Conservation (phyloP, 2,888 invertebrate species). For the Sipha maydis region DNA sequence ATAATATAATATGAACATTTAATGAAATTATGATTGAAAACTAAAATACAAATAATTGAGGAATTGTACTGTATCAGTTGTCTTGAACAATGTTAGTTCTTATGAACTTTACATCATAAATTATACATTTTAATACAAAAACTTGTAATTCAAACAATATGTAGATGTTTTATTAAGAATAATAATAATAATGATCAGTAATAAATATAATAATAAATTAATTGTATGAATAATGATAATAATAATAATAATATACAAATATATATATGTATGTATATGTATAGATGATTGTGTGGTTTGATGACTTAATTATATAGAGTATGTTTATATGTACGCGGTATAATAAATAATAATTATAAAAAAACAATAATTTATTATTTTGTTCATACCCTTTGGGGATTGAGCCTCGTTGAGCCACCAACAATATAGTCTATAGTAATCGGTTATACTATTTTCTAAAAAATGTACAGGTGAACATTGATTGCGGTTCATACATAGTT, state of each 20-base stretch:
- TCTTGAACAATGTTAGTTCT: not conserved
- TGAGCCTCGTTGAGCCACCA: no score
- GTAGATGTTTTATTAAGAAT: conserved; percentile 36
- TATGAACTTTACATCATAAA: not conserved
- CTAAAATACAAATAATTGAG: not conserved
- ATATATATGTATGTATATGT: not conserved
- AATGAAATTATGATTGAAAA: not conserved
- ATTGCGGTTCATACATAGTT: not conserved
- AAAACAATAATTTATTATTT: not conserved
- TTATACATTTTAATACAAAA: not conserved
- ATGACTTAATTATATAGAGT: not conserved
- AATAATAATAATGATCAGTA: conserved; percentile 37
- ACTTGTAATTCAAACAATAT: conserved; percentile 31
- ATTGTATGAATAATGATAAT: not conserved
- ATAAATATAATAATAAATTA: conserved; percentile 17
- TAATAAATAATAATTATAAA: not conserved
- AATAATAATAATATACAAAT: not conserved
- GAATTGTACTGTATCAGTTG: not conserved
- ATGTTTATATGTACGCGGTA: not conserved
- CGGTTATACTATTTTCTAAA: not conserved
- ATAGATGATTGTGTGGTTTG: not conserved
- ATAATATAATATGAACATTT: not conserved
- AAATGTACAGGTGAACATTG: conserved; percentile 23
- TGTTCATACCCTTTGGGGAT: not conserved
- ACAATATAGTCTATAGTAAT: not conserved